Conservation (phyloP, 1,140 invertebrate genomes). For the Coenobita brevimanus region DNA sequence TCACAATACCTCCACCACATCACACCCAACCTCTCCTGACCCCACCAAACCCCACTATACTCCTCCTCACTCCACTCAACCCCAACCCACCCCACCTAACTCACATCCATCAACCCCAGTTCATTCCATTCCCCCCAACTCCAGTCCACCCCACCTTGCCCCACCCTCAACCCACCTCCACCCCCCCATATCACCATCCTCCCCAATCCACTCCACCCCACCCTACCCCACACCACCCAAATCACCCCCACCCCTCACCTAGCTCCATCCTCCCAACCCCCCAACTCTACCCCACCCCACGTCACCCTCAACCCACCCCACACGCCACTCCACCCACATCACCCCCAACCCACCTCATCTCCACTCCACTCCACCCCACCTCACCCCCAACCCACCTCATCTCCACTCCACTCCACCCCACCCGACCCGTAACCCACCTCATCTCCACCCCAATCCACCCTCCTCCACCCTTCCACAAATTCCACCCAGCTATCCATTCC, state of each 20-base stretch:
- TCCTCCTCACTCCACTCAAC: background rate
- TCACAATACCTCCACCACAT: background rate
- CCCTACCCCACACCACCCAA: background rate
- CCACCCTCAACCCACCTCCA: background rate
- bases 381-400: background rate
- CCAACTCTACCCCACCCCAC: background rate
- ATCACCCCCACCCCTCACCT: background rate
- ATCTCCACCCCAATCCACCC: background rate
- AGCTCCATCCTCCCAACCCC: background rate
- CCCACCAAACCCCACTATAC: background rate
- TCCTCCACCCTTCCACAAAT: background rate
- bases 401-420: background rate
- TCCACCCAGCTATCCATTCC: constrained; percentile 21
- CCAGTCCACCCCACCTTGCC: background rate
- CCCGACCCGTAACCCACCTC: background rate
- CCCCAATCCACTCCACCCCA: background rate
- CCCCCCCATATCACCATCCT: background rate
- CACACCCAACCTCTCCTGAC: background rate
- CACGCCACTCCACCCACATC: too few species aligned
- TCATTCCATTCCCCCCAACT: too few species aligned
- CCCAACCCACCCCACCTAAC: background rate
- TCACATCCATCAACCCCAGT: too few species aligned
- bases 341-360: background rate
- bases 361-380: background rate
- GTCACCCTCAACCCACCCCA: too few species aligned